Conservation (phyloP, 2,113 vertebrate genomes). For the Xerus inauris region DNA sequence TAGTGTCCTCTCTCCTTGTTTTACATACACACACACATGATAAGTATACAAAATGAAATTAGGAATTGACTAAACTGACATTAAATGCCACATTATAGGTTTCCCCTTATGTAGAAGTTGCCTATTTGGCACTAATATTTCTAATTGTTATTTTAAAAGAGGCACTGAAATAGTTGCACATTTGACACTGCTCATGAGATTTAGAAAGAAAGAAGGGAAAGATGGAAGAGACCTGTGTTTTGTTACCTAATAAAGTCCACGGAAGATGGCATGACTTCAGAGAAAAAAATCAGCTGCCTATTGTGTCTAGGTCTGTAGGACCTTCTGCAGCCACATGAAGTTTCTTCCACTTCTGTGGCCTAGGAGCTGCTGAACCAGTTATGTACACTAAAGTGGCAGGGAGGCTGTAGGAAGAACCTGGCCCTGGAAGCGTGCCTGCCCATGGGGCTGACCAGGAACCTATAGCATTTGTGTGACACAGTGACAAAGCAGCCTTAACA, state of each 20-base stretch:
- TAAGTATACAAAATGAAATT: background rate
- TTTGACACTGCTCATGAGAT: background rate
- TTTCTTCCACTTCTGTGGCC: background rate
- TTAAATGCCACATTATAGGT: background rate
- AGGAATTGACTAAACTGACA: background rate
- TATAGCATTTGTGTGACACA: background rate
- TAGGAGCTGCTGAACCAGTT: background rate
- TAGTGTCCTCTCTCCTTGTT: background rate
- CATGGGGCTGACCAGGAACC: too few relatives aligned
- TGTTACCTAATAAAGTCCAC: background rate
- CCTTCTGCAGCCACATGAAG: background rate
- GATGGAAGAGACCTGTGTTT: background rate
- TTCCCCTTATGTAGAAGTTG: background rate
- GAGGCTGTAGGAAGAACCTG: background rate
- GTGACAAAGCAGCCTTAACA: background rate
- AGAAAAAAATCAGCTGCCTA: background rate
- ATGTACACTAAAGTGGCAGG: background rate
- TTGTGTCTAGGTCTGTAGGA: too few relatives aligned
- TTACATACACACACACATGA: too few relatives aligned
- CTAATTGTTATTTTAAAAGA: background rate
- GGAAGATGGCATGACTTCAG: background rate
- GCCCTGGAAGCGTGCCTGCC: rapidly evolving
- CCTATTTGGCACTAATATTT: background rate
- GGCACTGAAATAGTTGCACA: background rate
- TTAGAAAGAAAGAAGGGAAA: background rate